Evolutionary conservation across 1,140 invertebrate genomes (phyloP).

Genomic region (Marisa cornuarietis): DNA sequence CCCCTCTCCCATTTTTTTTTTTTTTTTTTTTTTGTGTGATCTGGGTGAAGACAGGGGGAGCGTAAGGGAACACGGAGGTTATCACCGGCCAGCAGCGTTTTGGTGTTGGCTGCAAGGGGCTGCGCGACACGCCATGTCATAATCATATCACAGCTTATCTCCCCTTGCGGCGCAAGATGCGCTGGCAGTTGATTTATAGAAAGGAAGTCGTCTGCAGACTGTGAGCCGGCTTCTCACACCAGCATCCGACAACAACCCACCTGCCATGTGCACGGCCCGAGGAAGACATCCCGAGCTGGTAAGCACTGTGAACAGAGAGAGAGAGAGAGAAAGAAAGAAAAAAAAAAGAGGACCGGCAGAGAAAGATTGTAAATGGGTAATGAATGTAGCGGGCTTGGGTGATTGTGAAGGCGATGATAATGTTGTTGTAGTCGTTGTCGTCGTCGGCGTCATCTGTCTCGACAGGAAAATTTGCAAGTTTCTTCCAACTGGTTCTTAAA

Average conservation of each 20-base stretch:
- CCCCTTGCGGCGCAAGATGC: no score
- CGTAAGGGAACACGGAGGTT: not conserved
- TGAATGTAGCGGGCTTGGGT: not conserved
- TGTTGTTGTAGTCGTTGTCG: not conserved
- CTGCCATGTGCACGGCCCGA: not conserved
- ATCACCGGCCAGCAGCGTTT: no score
- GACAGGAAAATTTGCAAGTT: not conserved
- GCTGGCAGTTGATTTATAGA: no score
- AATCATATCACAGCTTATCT: not conserved
- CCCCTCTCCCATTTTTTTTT: not conserved
- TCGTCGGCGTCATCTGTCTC: not conserved
- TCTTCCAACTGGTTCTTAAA: not conserved
- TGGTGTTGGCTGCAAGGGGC: not conserved
- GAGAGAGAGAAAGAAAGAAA: constrained; percentile 13
- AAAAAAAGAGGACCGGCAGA: not conserved
- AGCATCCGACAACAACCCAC: not conserved
- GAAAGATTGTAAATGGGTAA: not conserved
- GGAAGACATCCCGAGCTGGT: not conserved
- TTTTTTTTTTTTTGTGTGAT: not conserved
- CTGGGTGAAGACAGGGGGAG: not conserved
- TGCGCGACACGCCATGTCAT: not conserved
- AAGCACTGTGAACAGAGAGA: not conserved
- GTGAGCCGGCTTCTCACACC: not conserved
- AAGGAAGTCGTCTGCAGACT: no score
- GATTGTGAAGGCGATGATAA: not conserved